Evolutionary conservation across 1,140 invertebrate species (phyloP).

Genomic region (Drosophila guanche): DNA sequence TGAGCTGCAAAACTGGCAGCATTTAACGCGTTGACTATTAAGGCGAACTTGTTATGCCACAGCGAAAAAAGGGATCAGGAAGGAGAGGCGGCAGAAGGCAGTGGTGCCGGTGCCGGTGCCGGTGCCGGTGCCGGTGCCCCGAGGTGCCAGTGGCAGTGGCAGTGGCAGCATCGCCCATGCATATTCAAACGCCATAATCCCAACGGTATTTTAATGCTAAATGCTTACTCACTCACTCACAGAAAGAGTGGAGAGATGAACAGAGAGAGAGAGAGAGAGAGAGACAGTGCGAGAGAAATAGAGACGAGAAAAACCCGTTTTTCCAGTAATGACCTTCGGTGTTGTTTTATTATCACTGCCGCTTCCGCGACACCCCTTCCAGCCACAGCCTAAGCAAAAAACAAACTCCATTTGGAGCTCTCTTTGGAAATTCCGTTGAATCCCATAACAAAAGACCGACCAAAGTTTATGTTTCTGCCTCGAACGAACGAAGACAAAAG

Average conservation of each 20-base stretch:
- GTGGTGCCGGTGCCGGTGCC: not conserved
- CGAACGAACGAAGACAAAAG: conserved; percentile 4
- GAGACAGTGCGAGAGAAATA: conserved; percentile 1
- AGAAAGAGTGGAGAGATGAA: conserved; percentile 19
- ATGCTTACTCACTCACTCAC: conserved; percentile 72
- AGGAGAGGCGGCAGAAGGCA: not conserved
- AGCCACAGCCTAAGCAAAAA: not conserved
- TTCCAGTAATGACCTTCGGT: conserved; percentile 81
- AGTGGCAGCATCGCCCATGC: conserved; percentile 55
- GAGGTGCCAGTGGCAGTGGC: not conserved
- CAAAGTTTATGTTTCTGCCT: conserved; percentile 12
- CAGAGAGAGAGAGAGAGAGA: not conserved
- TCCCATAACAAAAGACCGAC: conserved; percentile 34
- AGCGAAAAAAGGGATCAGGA: not conserved
- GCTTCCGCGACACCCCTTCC: conserved; percentile 19
- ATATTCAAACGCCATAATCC: conserved; percentile 78
- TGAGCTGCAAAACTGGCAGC: conserved; percentile 46
- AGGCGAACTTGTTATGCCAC: conserved; percentile 56
- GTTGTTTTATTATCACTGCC: conserved; percentile 68
- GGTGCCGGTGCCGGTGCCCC: not conserved
- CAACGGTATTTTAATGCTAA: conserved; percentile 81
- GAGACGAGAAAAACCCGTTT: conserved; percentile 65
- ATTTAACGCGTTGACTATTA: conserved; percentile 66
- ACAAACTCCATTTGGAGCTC: conserved; percentile 15
- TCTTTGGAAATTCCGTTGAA: conserved; percentile 49